Evolutionary conservation across 1,140 invertebrate species (phyloP).

Genomic region (Zaprionus ornatus): DNA sequence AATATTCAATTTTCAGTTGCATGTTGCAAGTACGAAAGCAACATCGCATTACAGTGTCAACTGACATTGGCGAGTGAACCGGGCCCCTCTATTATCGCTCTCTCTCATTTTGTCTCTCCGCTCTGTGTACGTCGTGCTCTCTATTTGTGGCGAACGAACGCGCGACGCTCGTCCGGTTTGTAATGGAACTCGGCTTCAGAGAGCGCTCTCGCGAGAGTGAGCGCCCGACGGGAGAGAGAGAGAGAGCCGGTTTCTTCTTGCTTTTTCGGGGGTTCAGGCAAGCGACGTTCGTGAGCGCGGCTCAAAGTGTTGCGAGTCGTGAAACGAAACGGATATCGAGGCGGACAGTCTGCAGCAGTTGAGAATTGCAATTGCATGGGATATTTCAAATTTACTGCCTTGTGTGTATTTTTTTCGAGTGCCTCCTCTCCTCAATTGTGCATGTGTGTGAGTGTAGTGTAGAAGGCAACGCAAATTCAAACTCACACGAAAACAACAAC

Average conservation of each 20-base stretch:
- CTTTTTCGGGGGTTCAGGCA: constrained; percentile 42
- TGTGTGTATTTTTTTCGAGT: constrained; percentile 40
- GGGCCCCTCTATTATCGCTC: constrained; percentile 25
- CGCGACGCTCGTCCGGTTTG: constrained; percentile 18
- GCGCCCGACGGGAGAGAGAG: background rate
- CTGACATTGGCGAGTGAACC: constrained; percentile 14
- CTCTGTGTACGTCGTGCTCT: background rate
- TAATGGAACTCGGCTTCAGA: constrained; percentile 27
- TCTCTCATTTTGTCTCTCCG: background rate
- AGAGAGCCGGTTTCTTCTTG: constrained; percentile 29
- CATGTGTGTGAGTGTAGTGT: constrained; percentile 29
- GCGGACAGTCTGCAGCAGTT: constrained; percentile 47
- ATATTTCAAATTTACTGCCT: constrained; percentile 36
- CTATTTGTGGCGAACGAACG: background rate
- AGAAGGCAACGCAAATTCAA: constrained; percentile 42
- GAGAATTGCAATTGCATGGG: constrained; percentile 49
- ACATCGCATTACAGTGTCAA: background rate
- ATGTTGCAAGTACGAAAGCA: background rate
- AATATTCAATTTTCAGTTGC: background rate
- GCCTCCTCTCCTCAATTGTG: constrained; percentile 48
- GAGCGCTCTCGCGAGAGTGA: constrained; percentile 5
- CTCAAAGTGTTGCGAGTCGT: constrained; percentile 58
- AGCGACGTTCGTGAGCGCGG: constrained; percentile 51
- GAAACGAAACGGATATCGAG: constrained; percentile 55
- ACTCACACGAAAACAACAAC: constrained; percentile 32